Base-by-base conservation (phyloP, 2,113 vertebrate genomes). In the Montifringilla adamsi region DNA sequence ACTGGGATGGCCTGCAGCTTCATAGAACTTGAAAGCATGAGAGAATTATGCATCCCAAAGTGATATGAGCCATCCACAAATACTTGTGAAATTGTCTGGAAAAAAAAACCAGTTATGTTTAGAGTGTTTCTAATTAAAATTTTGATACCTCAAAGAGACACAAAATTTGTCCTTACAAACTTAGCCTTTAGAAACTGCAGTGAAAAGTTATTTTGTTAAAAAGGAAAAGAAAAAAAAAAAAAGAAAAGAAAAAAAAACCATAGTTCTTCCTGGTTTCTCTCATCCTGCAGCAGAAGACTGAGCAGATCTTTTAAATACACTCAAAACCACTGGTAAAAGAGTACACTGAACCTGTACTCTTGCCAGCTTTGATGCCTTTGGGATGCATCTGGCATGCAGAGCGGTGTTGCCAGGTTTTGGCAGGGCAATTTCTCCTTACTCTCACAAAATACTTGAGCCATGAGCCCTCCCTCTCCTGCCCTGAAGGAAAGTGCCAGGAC, bases 281-380 rank as follows among this genome's bases (percentile, higher is more conserved):
- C 9, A 2, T 75, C 49, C 10, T 78, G 30, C 59, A 86, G 37
- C 58, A 85, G 63, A 83, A 93, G 20, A 18, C 41, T 90, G 70
- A 80, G 13, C 9, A 75, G 12, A 23, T n/a, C 49, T 84, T 81
- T 84, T 6, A 75, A 44, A 68, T 41, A 26, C 13, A 26, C 30
- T 12, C 12, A 47, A 86, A 74, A 3, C 5, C 24, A 30, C 27
- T 43, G 49, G 41, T 19, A 58, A 77, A 73, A 59, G 16, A 17
- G 7, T 49, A 18, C 41, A 15, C 2, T 18, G 23, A 39, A 50
- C 8, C 15, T 1, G 0, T 30, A 2, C 11, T 44, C 7, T 7
- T 67, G 30, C 10, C 75, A 84, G 23, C 23, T 81, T 59, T 41
- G 60, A 41, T 89, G 44, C 23, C 28, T 46, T 16, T 30, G n/a